Conservation (phyloP, 2,113 vertebrate genomes). For the Mustela lutreola region DNA sequence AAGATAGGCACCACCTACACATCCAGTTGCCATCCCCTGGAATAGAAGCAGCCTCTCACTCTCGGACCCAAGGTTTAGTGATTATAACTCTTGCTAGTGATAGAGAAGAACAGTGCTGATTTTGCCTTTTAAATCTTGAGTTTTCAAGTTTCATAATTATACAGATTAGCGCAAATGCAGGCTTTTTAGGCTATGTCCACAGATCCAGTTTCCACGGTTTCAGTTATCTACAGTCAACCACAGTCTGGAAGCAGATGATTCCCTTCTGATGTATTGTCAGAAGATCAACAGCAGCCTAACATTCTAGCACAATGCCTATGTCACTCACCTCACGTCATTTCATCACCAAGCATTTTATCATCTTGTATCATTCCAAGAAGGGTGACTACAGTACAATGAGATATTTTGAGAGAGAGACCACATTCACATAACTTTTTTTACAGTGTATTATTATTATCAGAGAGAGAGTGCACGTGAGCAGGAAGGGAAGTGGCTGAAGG, state of each 20-base stretch:
- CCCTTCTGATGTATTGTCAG: background rate
- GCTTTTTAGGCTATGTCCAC: background rate
- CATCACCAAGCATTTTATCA: background rate
- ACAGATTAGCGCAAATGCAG: background rate
- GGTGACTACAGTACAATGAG: background rate
- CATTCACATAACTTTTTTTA: background rate
- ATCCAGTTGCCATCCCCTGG: background rate
- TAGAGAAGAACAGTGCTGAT: background rate
- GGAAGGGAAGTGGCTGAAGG: background rate
- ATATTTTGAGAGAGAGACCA: background rate
- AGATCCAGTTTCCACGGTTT: background rate
- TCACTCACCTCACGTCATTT: background rate
- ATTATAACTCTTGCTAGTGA: conserved; percentile 9
- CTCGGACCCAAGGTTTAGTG: background rate
- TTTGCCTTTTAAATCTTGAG: conserved; percentile 42
- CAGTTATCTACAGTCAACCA: background rate
- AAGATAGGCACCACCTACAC: background rate
- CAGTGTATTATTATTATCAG: background rate
- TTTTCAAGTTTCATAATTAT: conserved; percentile 40
- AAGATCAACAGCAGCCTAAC: background rate
- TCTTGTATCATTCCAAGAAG: background rate
- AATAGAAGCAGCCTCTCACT: background rate
- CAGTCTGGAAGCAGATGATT: background rate
- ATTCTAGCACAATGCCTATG: background rate
- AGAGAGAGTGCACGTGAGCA: background rate